Base-by-base conservation (phyloP, 1,140 invertebrate species). In the Drosophila rhopaloa region DNA sequence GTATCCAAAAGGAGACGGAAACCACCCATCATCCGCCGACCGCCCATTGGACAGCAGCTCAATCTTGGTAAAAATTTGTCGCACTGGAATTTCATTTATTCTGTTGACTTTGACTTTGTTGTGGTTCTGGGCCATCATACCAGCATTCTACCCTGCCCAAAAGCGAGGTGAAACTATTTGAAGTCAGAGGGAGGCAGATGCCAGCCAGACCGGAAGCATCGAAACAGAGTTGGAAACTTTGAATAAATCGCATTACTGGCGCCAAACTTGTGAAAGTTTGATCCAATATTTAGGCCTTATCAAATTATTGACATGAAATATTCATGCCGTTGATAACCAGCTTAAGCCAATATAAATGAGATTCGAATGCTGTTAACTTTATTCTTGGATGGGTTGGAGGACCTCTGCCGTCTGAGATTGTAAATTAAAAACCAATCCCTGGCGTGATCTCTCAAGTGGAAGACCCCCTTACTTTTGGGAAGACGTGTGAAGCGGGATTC, bases 41-140 rank as follows among this genome's bases (percentile, higher is more conserved):
- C 13, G 46, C 46, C 46, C 46, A 47, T 16, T 11, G 43, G 16
- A 5, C 48, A 16, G 44, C 35, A 66, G 35, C 63, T 50, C 35
- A 35, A 67, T 67, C 46, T 14, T 57, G n/a, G 13, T 43, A 55
- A 54, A 62, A 75, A 74, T 62, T 68, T 74, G 35, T 50, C 35
- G 46, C 14, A 11, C 48, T 14, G 66, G 51, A 68, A 80, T 80
- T 68, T 75, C 56, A 74, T 68, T 58, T 67, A 41, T 55, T 61
- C 9, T 29, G 47, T 60, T 27, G 40, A 57, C 59, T 53, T 40
- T 27, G 27, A 56, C 76, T 79, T 66, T 65, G 58, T 55, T 79
- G 59, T 60, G 59, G 58, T 35, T 41, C 6, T 32, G 29, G 48
- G n/a, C 19, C 43, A 29, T 5, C 13, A 14, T 61, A 51, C 40